phyloP scores from a whole-genome alignment of 2,113 vertebrate species.

The Phalacrocorax pelagicus region DNA sequence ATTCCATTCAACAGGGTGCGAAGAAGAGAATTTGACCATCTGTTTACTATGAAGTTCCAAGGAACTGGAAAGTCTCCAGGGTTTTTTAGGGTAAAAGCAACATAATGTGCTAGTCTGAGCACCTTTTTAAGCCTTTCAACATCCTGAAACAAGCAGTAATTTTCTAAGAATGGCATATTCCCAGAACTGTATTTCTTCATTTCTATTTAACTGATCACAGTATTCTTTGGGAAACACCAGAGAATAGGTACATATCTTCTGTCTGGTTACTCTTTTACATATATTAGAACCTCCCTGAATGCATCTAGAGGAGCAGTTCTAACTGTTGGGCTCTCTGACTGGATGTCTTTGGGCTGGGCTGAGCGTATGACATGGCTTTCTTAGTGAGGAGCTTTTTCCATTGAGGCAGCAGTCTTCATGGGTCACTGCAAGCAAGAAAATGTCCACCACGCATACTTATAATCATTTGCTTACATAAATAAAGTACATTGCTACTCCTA shows the following conservation, averaged over 20 bases:
- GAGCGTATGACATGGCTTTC: not conserved
- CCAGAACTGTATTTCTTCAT: not conserved
- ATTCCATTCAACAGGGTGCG: not conserved
- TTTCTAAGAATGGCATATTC: not conserved
- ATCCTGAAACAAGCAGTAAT: not conserved
- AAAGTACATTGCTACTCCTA: not conserved
- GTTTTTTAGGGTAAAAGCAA: not conserved
- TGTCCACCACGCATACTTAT: not conserved
- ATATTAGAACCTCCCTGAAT: not conserved
- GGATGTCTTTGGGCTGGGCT: not conserved
- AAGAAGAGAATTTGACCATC: not conserved
- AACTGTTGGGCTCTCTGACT: not conserved
- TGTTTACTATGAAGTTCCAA: not conserved
- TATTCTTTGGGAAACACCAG: not conserved
- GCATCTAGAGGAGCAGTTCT: not conserved
- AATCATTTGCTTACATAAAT: not conserved
- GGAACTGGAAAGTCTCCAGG: not conserved
- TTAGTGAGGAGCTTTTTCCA: not conserved
- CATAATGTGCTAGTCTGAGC: not conserved
- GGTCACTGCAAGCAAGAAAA: not conserved
- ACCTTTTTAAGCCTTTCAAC: not conserved
- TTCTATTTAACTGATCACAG: not conserved
- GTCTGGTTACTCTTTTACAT: not conserved
- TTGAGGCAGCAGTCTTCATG: rapidly evolving
- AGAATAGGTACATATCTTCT: not conserved